Base-by-base conservation (phyloP, 2,888 invertebrate genomes). In the Spisula solida region DNA sequence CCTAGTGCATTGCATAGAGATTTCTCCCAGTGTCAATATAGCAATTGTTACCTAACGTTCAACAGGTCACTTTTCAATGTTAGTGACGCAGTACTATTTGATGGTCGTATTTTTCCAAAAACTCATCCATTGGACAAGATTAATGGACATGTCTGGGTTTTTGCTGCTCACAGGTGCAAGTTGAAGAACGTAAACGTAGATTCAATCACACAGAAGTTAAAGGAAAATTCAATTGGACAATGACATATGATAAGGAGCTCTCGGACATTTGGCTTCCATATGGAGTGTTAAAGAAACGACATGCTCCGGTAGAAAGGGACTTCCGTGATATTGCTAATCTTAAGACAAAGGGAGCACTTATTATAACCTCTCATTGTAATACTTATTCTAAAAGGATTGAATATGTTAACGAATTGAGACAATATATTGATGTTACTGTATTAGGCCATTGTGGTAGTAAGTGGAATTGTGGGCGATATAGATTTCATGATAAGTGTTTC, bases 211-310 rank as follows among this genome's bases (percentile, higher is more conserved):
- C n/a, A n/a, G n/a, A n/a, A n/a, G n/a, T n/a, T n/a, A 20, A 51
- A 16, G 81, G n/a, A 29, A 55, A n/a, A 29, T 81, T 55, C 18
- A 81, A 81, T 55, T 81, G 81, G 81, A 81, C 81, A 81, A 81
- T 81, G 81, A 81, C 81, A 16, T 81, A 81, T 55, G 55, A 81
- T 29, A 55, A 55, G 29, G 31, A 10, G 18, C 14, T 29, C 20
- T 14, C 80, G 14, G 80, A 80, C 34, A 80, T 80, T 5, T 48
- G 48, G 5, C 18, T 80, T 48, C 80, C 80, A 6, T 80, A 80
- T 25, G 80, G 80, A 1, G 31, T 29, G 16, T 16, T 81, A 16
- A n/a, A 51, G 10, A 25, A 51, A 55, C 25, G 16, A 29, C 0
- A 8, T 51, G 55, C 2, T 55, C 16, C 48, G 5, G n/a, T 29